Conservation (phyloP, 2,888 invertebrate genomes). For the Elmis aenea region DNA sequence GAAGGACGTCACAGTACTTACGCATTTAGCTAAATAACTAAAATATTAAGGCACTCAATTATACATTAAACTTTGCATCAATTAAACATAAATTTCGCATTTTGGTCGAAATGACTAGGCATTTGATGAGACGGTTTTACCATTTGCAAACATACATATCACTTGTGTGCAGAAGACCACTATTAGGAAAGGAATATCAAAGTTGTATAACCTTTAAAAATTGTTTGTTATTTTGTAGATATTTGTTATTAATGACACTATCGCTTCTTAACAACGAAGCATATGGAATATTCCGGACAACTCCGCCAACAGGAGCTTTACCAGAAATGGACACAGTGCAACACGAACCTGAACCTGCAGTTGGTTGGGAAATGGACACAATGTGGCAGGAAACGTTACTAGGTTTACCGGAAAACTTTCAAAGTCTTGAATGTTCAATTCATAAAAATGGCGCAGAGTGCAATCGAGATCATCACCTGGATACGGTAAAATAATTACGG, state of each 20-base stretch:
- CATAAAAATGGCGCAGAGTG: conserved; percentile 35
- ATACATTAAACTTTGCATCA: too few species aligned
- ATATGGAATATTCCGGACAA: conserved; percentile 38
- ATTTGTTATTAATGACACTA: conserved; percentile 43
- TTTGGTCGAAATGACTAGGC: too few species aligned
- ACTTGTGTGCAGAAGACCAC: not conserved
- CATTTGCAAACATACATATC: too few species aligned
- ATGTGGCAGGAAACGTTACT: conserved; percentile 46
- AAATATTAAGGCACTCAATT: too few species aligned
- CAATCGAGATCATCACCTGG: conserved; percentile 37
- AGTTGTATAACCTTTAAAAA: not conserved
- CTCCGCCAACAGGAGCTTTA: conserved; percentile 42
- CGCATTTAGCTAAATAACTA: too few species aligned
- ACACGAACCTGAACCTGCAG: conserved; percentile 32
- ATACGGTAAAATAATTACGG: conserved; percentile 27
- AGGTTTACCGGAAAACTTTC: conserved; percentile 42
- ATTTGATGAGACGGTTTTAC: too few species aligned
- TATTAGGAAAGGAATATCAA: conserved; percentile 1
- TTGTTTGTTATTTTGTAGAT: conserved; percentile 30
- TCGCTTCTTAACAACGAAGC: conserved; percentile 46
- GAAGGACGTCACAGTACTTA: too few species aligned
- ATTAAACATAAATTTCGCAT: too few species aligned
- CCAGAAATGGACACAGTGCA: conserved; percentile 38
- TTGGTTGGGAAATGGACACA: conserved; percentile 48
- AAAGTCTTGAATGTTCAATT: conserved; percentile 36